phyloP scores from a whole-genome alignment of 2,113 vertebrate genomes.

The Stigmatopora argus region DNA sequence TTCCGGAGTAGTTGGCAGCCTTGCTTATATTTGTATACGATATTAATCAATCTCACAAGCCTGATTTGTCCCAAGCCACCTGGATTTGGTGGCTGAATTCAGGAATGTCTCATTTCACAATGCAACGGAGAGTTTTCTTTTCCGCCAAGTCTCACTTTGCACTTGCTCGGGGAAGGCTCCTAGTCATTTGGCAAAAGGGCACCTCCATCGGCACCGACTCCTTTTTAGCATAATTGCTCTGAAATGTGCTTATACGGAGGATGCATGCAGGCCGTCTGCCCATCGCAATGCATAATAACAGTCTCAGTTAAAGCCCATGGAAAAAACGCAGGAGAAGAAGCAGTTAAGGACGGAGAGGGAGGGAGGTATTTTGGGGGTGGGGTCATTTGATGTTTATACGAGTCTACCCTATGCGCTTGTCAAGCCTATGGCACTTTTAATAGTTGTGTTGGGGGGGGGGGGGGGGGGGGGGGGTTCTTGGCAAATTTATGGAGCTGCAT shows the following conservation, averaged over 20 bases:
- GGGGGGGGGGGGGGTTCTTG: conserved; percentile 23
- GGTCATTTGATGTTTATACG: conserved; percentile 24
- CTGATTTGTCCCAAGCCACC: neutral
- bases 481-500: conserved; percentile 35
- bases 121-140: conserved; percentile 18
- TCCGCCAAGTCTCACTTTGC: conserved; percentile 49
- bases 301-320: conserved; percentile 39
- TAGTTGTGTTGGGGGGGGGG: conserved; percentile 20
- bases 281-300: conserved; percentile 60
- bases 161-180: conserved; percentile 50
- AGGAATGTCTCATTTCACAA: neutral
- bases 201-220: conserved; percentile 40
- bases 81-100: neutral
- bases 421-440: conserved; percentile 21
- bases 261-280: conserved; percentile 49
- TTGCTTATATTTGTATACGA: neutral
- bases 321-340: conserved; percentile 23
- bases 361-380: conserved; percentile 27
- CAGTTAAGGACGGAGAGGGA: neutral
- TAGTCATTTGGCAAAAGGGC: conserved; percentile 52
- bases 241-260: conserved; percentile 60
- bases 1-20: too few relatives aligned
- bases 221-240: conserved; percentile 65
- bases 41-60: too few relatives aligned
- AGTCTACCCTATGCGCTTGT: conserved; percentile 29